Base-by-base conservation (phyloP, 2,888 invertebrate species). In the Dorcus parallelipipedus region DNA sequence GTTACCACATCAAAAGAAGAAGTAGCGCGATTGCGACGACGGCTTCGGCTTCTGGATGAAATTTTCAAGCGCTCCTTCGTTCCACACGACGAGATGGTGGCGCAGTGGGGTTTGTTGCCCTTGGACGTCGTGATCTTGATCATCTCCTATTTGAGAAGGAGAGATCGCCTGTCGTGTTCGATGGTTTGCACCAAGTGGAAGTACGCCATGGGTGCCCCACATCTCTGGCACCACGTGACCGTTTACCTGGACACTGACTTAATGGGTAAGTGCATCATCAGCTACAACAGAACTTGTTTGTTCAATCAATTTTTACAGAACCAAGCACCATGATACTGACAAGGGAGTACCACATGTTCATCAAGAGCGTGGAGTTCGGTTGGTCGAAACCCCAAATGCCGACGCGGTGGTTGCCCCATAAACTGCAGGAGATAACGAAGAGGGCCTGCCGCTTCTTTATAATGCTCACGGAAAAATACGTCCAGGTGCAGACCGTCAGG, bases 361-460 rank as follows among this genome's bases (percentile, higher is more conserved):
- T 82, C 67, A 76, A 78, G 60, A 72, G 69, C 23, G 67, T 82
- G 59, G 80, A 80, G 61, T 74, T 82, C 6, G 78, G 79, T 5
- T 82, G 81, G 81, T 74, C 79, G 1, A 73, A 77, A 42, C 79
- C 81, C 0, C 76, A 76, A 54, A 70, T 75, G 48, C 75, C 74
- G 10, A 71, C 75, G 33, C 69, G 77, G 9, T 72, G 77, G 64
- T 68, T 74, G 9, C 76, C 75, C 5, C 74, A 78, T 26, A 78
- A 77, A 58, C 70, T 80, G 8, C 69, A 74, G 9, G 71, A 78
- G 14, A 71, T 81, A 4, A 73, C 75, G 1, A 79, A 79, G 63
- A 69, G 79, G 47, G 71, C 73, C 4, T 73, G 73, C 7, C 66
- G 71, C 50, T 76, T 70, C 60, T 64, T 76, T 43, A 70, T 73